phyloP scores from a whole-genome alignment of 2,113 vertebrate species.

The Megaptera novaeangliae region DNA sequence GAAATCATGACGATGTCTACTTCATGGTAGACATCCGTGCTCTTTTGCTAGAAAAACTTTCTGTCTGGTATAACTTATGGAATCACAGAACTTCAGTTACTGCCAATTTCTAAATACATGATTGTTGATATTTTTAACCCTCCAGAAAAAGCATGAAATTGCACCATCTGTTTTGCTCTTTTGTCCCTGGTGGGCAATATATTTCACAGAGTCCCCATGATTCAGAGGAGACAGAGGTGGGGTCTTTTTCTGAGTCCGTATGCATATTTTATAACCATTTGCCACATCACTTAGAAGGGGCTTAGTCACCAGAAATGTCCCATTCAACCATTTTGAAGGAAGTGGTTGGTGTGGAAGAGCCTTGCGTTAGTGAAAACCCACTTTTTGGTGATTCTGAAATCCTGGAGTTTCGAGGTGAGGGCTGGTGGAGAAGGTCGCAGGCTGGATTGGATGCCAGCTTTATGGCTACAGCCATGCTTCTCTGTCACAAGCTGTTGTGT shows the following conservation, averaged over 20 bases:
- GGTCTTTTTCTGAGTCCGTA: neutral
- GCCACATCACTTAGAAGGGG: neutral
- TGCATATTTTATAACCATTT: neutral
- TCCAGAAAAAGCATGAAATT: slow-evolving; percentile 50
- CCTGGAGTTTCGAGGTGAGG: neutral
- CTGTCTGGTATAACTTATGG: slow-evolving; percentile 40
- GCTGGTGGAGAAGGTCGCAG: neutral
- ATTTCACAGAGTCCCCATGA: slow-evolving; percentile 34
- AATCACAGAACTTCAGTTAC: slow-evolving; percentile 51
- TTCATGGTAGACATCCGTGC: neutral
- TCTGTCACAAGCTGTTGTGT: neutral
- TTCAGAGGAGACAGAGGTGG: slow-evolving; percentile 23
- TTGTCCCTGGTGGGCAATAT: slow-evolving; percentile 57
- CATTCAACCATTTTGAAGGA: neutral
- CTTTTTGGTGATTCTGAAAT: neutral
- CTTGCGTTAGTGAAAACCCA: neutral
- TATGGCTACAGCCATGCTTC: neutral
- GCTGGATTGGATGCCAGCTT: neutral
- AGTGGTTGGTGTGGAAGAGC: neutral
- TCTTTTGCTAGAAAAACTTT: slow-evolving; percentile 28
- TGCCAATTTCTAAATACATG: slow-evolving; percentile 62
- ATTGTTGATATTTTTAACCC: slow-evolving; percentile 68
- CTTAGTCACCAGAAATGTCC: neutral
- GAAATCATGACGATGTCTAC: neutral
- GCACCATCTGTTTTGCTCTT: slow-evolving; percentile 69